phyloP scores from a whole-genome alignment of 2,113 vertebrate species.

The Nesogale talazaci region DNA sequence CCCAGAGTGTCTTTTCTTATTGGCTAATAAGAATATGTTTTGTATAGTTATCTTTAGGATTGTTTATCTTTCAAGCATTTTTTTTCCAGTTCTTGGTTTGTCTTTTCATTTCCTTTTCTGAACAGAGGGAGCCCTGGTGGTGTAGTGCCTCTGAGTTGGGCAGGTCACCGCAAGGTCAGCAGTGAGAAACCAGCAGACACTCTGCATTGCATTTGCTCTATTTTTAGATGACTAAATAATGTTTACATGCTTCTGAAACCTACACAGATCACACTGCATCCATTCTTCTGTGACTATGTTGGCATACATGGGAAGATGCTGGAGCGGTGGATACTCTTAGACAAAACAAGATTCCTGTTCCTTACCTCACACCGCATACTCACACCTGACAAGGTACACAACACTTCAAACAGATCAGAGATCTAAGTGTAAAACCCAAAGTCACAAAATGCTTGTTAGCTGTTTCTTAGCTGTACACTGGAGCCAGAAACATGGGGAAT shows the following conservation, averaged over 20 bases:
- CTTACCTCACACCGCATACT: background rate
- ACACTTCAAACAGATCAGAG: background rate
- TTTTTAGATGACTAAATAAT: background rate
- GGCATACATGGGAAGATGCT: background rate
- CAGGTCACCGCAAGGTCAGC: no score
- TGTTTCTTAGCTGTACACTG: no score
- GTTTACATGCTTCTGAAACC: background rate
- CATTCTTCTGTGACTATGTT: background rate
- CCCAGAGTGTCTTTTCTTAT: background rate
- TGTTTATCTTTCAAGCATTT: constrained; percentile 1
- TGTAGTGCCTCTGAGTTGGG: no score
- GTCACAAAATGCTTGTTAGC: background rate
- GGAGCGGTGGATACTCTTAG: background rate
- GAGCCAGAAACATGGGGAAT: no score
- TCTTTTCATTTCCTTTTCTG: background rate
- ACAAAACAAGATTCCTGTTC: background rate
- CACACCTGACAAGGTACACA: background rate
- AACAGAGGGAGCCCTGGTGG: no score
- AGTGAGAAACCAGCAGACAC: no score
- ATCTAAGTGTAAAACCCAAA: background rate
- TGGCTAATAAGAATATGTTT: background rate
- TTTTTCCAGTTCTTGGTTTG: background rate
- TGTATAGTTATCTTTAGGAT: background rate
- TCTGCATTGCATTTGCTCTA: background rate
- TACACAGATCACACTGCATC: background rate